Percentiles rank a stretch among this genome's conserved stretches.
phyloP scores from a whole-genome alignment of 2,797 vertebrate species.

The Dicrostonyx torquatus region DNA sequence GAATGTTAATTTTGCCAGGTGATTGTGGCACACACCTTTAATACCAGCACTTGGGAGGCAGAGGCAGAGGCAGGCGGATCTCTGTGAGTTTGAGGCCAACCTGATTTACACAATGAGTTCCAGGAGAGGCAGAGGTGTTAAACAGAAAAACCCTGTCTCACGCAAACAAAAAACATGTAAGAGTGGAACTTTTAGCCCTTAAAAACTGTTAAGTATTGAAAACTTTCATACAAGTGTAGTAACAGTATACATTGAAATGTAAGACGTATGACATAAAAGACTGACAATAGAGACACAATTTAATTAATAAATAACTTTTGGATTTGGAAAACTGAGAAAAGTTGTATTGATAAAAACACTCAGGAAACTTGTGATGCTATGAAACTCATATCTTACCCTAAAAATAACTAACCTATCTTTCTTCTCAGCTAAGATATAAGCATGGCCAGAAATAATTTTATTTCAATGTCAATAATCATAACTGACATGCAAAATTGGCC shows the following conservation, averaged over 20 bases:
- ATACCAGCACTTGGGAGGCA: too few species aligned
- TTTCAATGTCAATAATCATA: slow-evolving; percentile 77
- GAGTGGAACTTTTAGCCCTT: neutral
- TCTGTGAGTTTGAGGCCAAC: too few species aligned
- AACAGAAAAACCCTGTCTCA: too few species aligned
- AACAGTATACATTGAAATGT: slow-evolving; percentile 63
- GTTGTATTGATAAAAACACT: slow-evolving; percentile 57
- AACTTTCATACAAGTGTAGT: slow-evolving; percentile 60
- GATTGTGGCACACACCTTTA: too few species aligned
- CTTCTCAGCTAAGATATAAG: slow-evolving; percentile 79
- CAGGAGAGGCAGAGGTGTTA: too few species aligned
- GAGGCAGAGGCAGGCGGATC: too few species aligned
- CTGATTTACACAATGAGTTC: too few species aligned
- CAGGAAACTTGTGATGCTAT: slow-evolving; percentile 66
- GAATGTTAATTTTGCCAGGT: neutral
- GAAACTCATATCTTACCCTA: slow-evolving; percentile 73
- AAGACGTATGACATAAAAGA: slow-evolving; percentile 58
- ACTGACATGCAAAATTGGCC: slow-evolving; percentile 80
- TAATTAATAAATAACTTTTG: slow-evolving; percentile 52
- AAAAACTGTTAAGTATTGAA: slow-evolving; percentile 32
- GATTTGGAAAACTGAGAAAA: slow-evolving; percentile 59
- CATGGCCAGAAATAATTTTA: slow-evolving; percentile 78
- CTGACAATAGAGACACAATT: slow-evolving; percentile 47
- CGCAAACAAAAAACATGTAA: neutral
- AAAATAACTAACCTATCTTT: slow-evolving; percentile 79